phyloP scores from a whole-genome alignment of 2,797 vertebrate species.

The Manis pentadactyla region DNA sequence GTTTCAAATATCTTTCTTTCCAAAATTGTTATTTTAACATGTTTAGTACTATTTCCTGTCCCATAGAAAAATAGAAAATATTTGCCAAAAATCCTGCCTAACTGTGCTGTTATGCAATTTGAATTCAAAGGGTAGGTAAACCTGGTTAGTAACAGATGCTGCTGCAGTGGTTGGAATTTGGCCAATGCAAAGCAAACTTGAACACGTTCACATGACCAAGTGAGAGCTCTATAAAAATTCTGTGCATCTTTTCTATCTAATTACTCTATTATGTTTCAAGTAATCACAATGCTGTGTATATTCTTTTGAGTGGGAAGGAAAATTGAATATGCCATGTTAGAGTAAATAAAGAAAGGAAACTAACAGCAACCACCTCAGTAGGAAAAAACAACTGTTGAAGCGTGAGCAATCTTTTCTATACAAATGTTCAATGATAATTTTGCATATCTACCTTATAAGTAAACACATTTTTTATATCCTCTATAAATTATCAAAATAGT shows the following conservation, averaged over 20 bases:
- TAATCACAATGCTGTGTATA: conserved; percentile 66
- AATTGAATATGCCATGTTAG: conserved; percentile 59
- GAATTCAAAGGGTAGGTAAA: conserved; percentile 63
- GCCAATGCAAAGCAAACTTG: conserved; percentile 71
- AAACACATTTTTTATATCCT: conserved; percentile 3
- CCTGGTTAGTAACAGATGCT: conserved; percentile 67
- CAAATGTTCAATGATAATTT: conserved; percentile 50
- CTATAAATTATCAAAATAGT: conserved; percentile 56
- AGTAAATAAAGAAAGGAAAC: conserved; percentile 69
- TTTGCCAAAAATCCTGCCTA: conserved; percentile 55
- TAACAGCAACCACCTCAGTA: not conserved
- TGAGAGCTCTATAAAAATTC: conserved; percentile 60
- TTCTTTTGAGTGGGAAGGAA: conserved; percentile 77
- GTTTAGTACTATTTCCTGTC: conserved; percentile 11
- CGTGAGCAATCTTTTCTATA: conserved; percentile 14
- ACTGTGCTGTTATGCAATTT: conserved; percentile 44
- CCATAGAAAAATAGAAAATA: conserved; percentile 60
- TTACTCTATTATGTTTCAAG: conserved; percentile 69
- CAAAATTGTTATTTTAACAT: conserved; percentile 69
- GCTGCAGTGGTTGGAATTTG: conserved; percentile 68
- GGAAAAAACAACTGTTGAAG: not conserved
- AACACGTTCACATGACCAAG: conserved; percentile 37
- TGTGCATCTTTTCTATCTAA: conserved; percentile 65
- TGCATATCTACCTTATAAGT: conserved; percentile 30
- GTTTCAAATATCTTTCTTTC: conserved; percentile 61